Conservation (phyloP, 1,140 invertebrate genomes). For the Marisa cornuarietis region DNA sequence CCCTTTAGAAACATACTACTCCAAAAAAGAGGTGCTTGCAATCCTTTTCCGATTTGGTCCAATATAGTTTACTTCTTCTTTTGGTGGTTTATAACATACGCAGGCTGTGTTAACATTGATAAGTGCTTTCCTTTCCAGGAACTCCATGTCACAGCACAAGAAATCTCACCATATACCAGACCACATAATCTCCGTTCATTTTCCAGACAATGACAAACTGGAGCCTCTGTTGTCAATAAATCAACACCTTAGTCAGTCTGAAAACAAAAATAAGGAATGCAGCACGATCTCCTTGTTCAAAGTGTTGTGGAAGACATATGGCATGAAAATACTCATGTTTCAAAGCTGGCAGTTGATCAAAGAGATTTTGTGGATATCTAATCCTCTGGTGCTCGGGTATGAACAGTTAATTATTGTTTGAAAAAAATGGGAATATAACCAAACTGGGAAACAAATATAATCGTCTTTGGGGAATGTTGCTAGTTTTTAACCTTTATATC, state of each 20-base stretch:
- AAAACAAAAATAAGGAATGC: constrained; percentile 22
- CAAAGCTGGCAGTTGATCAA: constrained; percentile 49
- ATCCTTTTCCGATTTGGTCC: no score
- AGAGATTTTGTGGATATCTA: constrained; percentile 48
- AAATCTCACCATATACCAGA: neutral
- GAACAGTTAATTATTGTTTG: constrained; percentile 4
- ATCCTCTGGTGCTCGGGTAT: constrained; percentile 48
- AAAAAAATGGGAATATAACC: no score
- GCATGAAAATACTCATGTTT: constrained; percentile 33
- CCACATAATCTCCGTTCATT: neutral
- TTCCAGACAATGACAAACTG: neutral
- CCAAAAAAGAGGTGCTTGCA: no score
- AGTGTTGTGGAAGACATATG: constrained; percentile 43
- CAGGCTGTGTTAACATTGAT: neutral
- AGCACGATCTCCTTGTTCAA: constrained; percentile 45
- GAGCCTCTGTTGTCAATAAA: constrained; percentile 5
- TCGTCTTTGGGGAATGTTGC: no score
- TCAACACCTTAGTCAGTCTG: constrained; percentile 3
- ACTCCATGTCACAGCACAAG: neutral
- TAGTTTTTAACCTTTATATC: no score
- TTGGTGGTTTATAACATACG: no score
- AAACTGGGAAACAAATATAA: neutral
- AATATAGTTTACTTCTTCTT: no score
- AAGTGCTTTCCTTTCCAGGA: neutral
- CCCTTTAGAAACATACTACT: no score